These are phyloP conservation scores for Ostrea edulis DNA, from an alignment of 1,140 invertebrate genomes.

Conservation along the genomic window DNA sequence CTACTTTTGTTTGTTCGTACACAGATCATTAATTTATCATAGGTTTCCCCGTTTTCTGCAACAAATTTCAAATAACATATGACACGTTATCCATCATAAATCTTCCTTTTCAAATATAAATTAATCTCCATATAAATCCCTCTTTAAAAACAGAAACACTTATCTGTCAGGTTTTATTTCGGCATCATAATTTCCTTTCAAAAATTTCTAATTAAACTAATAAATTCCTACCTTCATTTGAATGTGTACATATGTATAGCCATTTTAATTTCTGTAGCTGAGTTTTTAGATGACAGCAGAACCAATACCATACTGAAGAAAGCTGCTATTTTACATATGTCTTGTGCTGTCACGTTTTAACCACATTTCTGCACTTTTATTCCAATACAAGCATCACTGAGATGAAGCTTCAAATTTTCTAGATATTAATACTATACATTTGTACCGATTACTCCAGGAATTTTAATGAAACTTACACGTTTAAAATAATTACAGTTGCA, in stretches of 20 bases:
- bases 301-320: not conserved
- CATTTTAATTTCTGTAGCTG: not conserved
- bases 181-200: conserved; percentile 20
- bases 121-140: conserved; percentile 13
- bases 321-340: conserved; percentile 13
- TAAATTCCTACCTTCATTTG: conserved; percentile 25
- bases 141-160: conserved; percentile 18
- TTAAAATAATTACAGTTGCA: not conserved
- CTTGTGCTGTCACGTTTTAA: not conserved
- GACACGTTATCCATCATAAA: conserved; percentile 7
- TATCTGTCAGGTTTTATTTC: not conserved
- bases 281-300: not conserved
- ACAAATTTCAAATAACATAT: not conserved
- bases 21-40: not conserved
- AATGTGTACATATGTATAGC: conserved; percentile 13
- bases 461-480: not conserved
- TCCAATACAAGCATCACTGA: not conserved
- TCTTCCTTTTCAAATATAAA: conserved; percentile 2
- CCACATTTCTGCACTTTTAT: conserved; percentile 3
- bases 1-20: not conserved
- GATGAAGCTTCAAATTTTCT: not conserved
- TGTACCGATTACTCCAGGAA: conserved; percentile 14
- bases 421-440: conserved; percentile 13
- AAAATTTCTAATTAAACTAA: conserved; percentile 20
- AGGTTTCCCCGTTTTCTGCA: not conserved